Conservation (phyloP, 2,797 vertebrate species). For the Furcifer pardalis region DNA sequence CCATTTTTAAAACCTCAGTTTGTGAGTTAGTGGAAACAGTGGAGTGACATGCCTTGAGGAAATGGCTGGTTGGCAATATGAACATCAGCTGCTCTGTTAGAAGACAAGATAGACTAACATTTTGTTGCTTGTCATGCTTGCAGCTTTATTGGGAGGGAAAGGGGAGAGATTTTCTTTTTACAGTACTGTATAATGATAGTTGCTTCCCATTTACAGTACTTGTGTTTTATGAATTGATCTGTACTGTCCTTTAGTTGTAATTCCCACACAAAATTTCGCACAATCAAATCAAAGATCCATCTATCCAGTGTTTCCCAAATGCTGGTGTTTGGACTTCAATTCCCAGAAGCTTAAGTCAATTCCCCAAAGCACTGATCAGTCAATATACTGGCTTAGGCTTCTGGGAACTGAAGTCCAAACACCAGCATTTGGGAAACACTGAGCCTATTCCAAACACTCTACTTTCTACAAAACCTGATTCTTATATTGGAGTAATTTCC, state of each 20-base stretch:
- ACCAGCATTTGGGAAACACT: too few relatives aligned
- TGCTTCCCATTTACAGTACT: not conserved
- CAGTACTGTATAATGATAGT: not conserved
- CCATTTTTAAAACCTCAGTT: too few relatives aligned
- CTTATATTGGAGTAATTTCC: not conserved
- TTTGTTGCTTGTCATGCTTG: not conserved
- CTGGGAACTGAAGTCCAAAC: too few relatives aligned
- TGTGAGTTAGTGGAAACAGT: too few relatives aligned
- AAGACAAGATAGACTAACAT: not conserved
- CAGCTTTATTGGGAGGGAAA: too few relatives aligned
- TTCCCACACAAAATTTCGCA: not conserved
- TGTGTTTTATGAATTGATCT: not conserved
- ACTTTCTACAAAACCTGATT: not conserved
- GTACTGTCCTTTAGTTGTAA: not conserved
- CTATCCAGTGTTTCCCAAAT: too few relatives aligned
- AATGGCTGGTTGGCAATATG: not conserved
- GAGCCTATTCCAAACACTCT: not conserved
- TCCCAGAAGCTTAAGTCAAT: too few relatives aligned
- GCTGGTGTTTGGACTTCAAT: too few relatives aligned
- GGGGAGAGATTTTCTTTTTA: too few relatives aligned
- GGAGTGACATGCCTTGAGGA: too few relatives aligned
- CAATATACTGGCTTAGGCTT: too few relatives aligned
- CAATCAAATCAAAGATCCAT: not conserved
- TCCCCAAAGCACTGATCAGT: too few relatives aligned
- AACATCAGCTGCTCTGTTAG: not conserved